Evolutionary conservation across 2,113 vertebrate species (phyloP).

Genomic region (Oenanthe oenanthe): DNA sequence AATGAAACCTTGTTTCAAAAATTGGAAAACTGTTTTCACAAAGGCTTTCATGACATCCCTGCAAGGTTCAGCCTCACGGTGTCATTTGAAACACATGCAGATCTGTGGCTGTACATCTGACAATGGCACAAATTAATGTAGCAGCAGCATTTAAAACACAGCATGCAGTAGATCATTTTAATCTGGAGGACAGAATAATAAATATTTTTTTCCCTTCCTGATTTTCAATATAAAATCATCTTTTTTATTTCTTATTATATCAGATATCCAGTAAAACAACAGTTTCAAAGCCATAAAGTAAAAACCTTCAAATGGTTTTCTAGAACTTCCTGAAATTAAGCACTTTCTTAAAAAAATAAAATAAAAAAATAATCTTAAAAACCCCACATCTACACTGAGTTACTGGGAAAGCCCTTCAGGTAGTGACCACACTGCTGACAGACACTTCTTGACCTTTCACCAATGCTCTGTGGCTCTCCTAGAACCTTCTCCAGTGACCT

Average conservation of each 20-base stretch:
- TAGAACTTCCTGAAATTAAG: not conserved
- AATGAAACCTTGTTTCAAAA: not conserved
- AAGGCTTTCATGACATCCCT: not conserved
- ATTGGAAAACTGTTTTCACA: not conserved
- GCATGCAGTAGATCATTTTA: not conserved
- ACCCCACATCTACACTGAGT: fast-evolving
- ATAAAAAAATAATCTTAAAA: no score
- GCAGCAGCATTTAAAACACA: not conserved
- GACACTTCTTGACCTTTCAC: not conserved
- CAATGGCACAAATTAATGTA: not conserved
- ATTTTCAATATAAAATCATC: not conserved
- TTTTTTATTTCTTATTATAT: fast-evolving
- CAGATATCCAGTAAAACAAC: not conserved
- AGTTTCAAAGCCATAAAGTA: not conserved
- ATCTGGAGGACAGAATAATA: not conserved
- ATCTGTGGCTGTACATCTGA: not conserved
- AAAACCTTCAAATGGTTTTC: not conserved
- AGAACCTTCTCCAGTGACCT: not conserved
- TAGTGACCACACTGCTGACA: not conserved
- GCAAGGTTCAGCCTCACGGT: not conserved
- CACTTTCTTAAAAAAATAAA: not conserved
- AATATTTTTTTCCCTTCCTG: not conserved
- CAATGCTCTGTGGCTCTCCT: not conserved
- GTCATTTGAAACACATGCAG: not conserved
- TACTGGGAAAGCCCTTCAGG: not conserved